A percentile compares a stretch with the other conserved stretches of the same genome.
Evolutionary conservation across 2,888 invertebrate species (phyloP).

Genomic region (Aspidapion aeneum): DNA sequence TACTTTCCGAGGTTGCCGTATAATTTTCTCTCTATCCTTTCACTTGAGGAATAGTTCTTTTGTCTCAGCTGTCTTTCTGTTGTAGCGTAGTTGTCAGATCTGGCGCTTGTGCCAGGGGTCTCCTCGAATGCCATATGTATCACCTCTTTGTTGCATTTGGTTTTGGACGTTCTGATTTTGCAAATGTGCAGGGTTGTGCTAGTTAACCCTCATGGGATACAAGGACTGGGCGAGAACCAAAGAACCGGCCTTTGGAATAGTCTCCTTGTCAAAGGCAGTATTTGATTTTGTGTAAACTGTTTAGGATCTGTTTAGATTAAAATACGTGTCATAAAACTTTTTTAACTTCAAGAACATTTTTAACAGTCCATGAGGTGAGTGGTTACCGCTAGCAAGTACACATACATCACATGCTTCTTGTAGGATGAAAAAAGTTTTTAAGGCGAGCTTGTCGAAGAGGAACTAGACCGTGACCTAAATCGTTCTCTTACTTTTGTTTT

Average conservation of each 20-base stretch:
- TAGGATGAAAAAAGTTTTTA: too few species aligned
- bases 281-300: conserved; percentile 79
- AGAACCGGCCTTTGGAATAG: conserved; percentile 60
- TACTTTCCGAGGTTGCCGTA: conserved; percentile 21
- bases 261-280: conserved; percentile 57
- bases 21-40: conserved; percentile 34
- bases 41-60: conserved; percentile 34
- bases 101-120: conserved; percentile 47
- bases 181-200: conserved; percentile 53
- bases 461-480: too few species aligned
- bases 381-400: too few species aligned
- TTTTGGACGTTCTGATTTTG: conserved; percentile 70
- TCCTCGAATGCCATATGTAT: conserved; percentile 59
- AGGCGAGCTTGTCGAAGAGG: too few species aligned
- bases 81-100: conserved; percentile 42
- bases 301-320: conserved; percentile 84
- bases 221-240: conserved; percentile 71
- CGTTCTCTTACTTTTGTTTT: too few species aligned
- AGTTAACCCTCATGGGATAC: conserved; percentile 65
- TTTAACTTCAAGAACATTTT: too few species aligned
- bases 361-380: too few species aligned
- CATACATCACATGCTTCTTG: too few species aligned
- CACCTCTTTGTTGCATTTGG: conserved; percentile 63
- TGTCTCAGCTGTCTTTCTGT: conserved; percentile 34
- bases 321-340: too few species aligned